phyloP scores from a whole-genome alignment of 2,113 vertebrate genomes.

The Planiliza haematocheilus region DNA sequence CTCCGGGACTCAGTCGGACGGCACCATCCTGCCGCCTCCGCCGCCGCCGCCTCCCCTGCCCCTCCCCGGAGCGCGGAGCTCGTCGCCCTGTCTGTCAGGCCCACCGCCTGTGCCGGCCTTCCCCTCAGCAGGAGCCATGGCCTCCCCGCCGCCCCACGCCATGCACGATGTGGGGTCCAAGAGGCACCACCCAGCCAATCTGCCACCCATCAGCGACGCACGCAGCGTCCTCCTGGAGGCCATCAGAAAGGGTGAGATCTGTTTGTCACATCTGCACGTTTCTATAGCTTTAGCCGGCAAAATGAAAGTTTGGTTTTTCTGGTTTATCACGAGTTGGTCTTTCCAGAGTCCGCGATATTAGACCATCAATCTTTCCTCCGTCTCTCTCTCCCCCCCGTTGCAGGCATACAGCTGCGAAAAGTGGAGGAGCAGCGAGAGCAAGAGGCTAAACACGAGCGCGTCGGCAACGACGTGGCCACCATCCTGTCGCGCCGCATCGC shows the following conservation, averaged over 20 bases:
- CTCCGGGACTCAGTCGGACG: slow-evolving; percentile 82
- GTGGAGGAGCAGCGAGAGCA: slow-evolving; percentile 98
- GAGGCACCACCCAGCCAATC: slow-evolving; percentile 92
- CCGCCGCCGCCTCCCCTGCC: slow-evolving; percentile 95
- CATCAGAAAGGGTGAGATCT: slow-evolving; percentile 92
- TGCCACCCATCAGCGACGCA: slow-evolving; percentile 98
- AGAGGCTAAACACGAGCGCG: slow-evolving; percentile 97
- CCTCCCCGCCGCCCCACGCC: slow-evolving; percentile 87
- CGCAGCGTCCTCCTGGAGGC: slow-evolving; percentile 98
- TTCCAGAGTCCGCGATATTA: no score
- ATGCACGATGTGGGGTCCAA: slow-evolving; percentile 83
- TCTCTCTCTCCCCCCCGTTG: background rate
- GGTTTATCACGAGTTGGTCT: background rate
- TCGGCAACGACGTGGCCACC: slow-evolving; percentile 98
- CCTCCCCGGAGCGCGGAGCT: slow-evolving; percentile 89
- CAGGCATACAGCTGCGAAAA: slow-evolving; percentile 98
- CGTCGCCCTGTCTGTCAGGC: slow-evolving; percentile 89
- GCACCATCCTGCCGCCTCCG: slow-evolving; percentile 88
- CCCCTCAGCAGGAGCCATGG: slow-evolving; percentile 87
- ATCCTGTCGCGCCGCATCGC: slow-evolving; percentile 97
- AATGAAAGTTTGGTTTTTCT: background rate
- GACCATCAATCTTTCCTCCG: no score
- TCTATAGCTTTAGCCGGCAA: background rate
- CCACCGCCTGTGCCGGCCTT: slow-evolving; percentile 88
- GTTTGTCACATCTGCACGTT: no score